A percentile compares a stretch with the other conserved stretches of the same genome.
phyloP scores from a whole-genome alignment of 2,113 vertebrate species.

The Perca flavescens region DNA sequence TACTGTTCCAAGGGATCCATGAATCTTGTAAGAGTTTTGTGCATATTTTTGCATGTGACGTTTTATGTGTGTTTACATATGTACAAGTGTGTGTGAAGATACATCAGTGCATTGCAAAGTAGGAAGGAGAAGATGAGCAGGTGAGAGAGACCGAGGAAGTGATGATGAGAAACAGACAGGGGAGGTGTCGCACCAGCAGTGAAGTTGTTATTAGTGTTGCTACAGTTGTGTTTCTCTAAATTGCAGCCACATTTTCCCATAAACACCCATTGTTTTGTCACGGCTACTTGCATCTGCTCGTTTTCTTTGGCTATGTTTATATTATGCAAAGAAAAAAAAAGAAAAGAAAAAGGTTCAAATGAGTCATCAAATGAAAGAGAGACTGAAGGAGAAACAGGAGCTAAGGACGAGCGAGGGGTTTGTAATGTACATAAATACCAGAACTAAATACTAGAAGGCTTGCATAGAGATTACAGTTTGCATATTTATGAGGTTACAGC shows the following conservation, averaged over 20 bases:
- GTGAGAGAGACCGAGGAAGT: slow-evolving; percentile 16
- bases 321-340: neutral
- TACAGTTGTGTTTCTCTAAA: slow-evolving; percentile 31
- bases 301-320: neutral
- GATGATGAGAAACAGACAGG: slow-evolving; percentile 39
- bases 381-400: neutral
- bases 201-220: slow-evolving; percentile 31
- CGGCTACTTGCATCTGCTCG: slow-evolving; percentile 9
- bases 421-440: too few relatives aligned
- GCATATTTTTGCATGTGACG: neutral
- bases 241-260: slow-evolving; percentile 40
- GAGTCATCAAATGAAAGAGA: slow-evolving; percentile 18
- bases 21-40: neutral
- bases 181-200: slow-evolving; percentile 3
- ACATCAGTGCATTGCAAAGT: neutral
- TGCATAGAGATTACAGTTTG: too few relatives aligned
- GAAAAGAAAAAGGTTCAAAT: slow-evolving; percentile 3
- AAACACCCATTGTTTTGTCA: slow-evolving; percentile 25
- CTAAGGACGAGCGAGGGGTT: too few relatives aligned
- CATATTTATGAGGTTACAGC: too few relatives aligned
- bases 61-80: slow-evolving; percentile 17
- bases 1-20: neutral
- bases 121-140: slow-evolving; percentile 7
- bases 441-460: too few relatives aligned
- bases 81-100: neutral